Base-by-base conservation (phyloP, 1,140 invertebrate species). In the Dendrolimus kikuchii region DNA sequence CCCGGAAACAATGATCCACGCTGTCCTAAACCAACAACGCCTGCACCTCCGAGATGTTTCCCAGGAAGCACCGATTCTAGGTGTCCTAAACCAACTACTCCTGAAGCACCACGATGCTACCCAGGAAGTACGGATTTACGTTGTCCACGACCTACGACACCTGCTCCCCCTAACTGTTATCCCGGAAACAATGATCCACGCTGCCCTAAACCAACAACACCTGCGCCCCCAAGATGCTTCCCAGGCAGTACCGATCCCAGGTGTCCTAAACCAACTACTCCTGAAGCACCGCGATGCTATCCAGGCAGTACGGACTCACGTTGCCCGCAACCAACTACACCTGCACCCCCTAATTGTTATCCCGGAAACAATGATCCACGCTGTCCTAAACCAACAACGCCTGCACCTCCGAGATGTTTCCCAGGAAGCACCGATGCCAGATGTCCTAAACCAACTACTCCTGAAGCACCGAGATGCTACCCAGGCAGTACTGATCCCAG, bases 51-150 rank as follows among this genome's bases (percentile, higher is more conserved):
- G 23, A 23, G 23, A 23, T 23, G 23, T 3, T 23, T 23, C 23
- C 23, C 23, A 23, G 23, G 23, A 1, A 23, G 23, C 23, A 23
- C 23, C 23, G 23, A 88, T 69, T 76, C 82, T 37, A 59, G 81
- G 40, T 87, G 87, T 67, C 78, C 80, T 39, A 65, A 68, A 54
- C 50, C 68, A 8, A 65, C 74, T 10, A 76, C 71, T 5, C 51
- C 59, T 1, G 57, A 60, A 52, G 60, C 71, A 49, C 73, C 70
- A 7, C 63, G 59, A 1, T 89, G 88, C 59, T 86, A 73, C 53
- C 88, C 87, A 3, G 88, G 89, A 8, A 78, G 71, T n/a, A 69
- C 53, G 8, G 85, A 88, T 71, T 87, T 87, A 38, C 62, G 84
- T 53, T 89, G 87, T 59, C 85, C 86, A 4, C 67, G 71, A 41